Evolutionary conservation across 2,113 vertebrate genomes (phyloP).

Genomic region (Monopterus albus): DNA sequence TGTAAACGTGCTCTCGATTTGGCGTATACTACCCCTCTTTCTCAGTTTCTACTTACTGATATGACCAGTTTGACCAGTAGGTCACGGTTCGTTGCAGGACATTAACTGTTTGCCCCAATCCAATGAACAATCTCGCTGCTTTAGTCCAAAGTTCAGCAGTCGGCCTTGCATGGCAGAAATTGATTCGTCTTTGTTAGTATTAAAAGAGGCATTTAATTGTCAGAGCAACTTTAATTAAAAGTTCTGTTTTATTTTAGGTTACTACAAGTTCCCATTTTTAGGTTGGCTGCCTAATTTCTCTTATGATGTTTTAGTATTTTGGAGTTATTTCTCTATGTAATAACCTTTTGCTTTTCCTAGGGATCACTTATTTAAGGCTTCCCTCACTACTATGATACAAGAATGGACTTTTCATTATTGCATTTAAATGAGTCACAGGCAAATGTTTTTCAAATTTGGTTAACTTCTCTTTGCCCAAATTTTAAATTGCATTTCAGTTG

Average conservation of each 20-base stretch:
- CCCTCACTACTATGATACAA: conserved; percentile 1
- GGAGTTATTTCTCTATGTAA: background rate
- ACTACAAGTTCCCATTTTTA: too few relatives aligned
- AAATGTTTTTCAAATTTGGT: background rate
- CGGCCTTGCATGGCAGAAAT: background rate
- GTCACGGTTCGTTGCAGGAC: conserved; percentile 16
- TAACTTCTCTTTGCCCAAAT: conserved; percentile 8
- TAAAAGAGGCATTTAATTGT: conserved; percentile 3
- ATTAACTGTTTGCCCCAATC: conserved; percentile 65
- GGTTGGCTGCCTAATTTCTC: too few relatives aligned
- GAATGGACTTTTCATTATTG: background rate
- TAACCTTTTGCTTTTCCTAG: background rate
- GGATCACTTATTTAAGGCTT: background rate
- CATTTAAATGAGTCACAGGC: background rate
- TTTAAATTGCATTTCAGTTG: conserved; percentile 36
- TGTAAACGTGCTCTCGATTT: conserved; percentile 12
- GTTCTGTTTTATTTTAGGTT: conserved; percentile 27
- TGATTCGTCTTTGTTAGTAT: background rate
- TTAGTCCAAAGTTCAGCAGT: conserved; percentile 56
- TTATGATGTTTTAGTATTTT: background rate
- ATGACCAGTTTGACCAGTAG: conserved; percentile 39
- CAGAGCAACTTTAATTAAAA: conserved; percentile 37
- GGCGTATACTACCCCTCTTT: background rate
- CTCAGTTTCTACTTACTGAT: background rate
- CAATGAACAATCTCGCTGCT: conserved; percentile 50